A percentile compares a stretch with the other conserved stretches of the same genome.
Evolutionary conservation across 2,113 vertebrate species (phyloP).

Genomic region (Cnemophilus loriae): DNA sequence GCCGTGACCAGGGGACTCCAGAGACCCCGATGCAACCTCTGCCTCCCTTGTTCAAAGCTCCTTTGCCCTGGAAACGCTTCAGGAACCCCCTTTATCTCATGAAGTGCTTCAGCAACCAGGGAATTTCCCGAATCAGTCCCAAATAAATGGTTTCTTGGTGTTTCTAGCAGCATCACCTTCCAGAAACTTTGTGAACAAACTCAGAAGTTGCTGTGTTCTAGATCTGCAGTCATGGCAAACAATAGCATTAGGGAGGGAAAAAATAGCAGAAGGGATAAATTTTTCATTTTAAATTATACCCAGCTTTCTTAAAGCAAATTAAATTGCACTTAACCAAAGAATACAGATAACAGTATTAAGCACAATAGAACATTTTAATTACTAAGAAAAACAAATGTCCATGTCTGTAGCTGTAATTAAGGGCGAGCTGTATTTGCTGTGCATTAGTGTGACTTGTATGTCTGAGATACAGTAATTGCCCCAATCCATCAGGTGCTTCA

Average conservation of each 20-base stretch:
- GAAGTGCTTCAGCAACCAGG: background rate
- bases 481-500: constrained; percentile 36
- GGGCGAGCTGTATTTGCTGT: constrained; percentile 11
- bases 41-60: background rate
- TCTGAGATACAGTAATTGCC: constrained; percentile 42
- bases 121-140: background rate
- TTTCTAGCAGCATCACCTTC: background rate
- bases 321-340: constrained; percentile 52
- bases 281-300: constrained; percentile 28
- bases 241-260: background rate
- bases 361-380: constrained; percentile 57
- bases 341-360: constrained; percentile 57
- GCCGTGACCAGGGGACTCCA: background rate
- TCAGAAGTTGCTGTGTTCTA: background rate
- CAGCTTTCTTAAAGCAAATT: constrained; percentile 49
- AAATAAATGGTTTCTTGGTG: background rate
- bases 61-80: background rate
- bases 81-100: background rate
- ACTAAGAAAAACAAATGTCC: constrained; percentile 55
- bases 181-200: background rate
- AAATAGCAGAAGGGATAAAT: background rate
- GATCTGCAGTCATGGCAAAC: background rate
- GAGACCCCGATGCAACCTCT: background rate
- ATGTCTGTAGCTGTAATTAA: constrained; percentile 52
- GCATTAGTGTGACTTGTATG: constrained; percentile 41